phyloP scores from a whole-genome alignment of 1,140 invertebrate species.

The Neuroterus valhalla region DNA sequence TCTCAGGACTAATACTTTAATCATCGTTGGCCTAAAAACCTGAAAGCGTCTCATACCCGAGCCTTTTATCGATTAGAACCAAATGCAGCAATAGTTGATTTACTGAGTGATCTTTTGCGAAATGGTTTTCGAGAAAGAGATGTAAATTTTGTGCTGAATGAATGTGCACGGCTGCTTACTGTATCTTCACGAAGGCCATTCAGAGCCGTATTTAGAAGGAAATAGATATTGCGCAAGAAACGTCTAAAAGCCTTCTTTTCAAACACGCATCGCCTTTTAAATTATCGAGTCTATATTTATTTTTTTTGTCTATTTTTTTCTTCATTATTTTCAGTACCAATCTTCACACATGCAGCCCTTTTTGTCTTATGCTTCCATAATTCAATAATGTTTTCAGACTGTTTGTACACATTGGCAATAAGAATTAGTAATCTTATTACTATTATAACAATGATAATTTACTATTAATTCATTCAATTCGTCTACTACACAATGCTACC shows the following conservation, averaged over 20 bases:
- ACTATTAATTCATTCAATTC: no score
- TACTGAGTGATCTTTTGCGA: conserved; percentile 25
- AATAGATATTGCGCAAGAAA: conserved; percentile 18
- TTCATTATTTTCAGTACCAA: not conserved
- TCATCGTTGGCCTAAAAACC: conserved; percentile 3
- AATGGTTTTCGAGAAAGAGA: conserved; percentile 28
- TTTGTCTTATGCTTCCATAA: not conserved
- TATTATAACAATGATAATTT: not conserved
- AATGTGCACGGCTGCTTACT: conserved; percentile 21
- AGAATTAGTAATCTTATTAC: not conserved
- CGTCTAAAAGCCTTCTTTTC: conserved; percentile 13
- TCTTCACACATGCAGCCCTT: not conserved
- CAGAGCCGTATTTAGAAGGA: conserved; percentile 27
- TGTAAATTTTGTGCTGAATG: conserved; percentile 29
- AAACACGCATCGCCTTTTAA: conserved; percentile 11
- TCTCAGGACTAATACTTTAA: not conserved
- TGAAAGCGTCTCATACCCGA: not conserved
- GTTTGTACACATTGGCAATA: not conserved
- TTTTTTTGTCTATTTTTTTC: not conserved
- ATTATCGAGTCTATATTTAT: conserved; percentile 4
- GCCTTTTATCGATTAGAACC: conserved; percentile 18
- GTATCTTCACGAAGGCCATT: conserved; percentile 11
- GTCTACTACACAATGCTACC: no score
- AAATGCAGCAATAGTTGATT: conserved; percentile 17
- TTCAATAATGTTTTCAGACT: not conserved